phyloP scores from a whole-genome alignment of 37 sponge, comb jelly and placozoan species.

The Agelas oroides region DNA sequence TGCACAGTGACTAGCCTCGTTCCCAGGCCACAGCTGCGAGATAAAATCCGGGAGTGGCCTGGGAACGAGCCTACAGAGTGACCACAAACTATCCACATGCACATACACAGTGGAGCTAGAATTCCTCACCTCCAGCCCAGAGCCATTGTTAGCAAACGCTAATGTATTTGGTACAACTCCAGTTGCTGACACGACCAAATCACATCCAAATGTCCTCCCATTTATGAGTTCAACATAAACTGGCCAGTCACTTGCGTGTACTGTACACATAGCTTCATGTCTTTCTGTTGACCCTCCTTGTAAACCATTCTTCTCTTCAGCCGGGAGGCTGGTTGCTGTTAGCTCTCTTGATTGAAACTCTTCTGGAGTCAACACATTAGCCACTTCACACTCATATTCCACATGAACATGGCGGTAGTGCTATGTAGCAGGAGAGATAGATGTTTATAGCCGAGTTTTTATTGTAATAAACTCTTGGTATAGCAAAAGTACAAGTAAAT shows the following conservation, averaged over 20 bases:
- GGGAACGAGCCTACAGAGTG: no score
- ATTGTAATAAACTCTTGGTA: no score
- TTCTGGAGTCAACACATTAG: constrained; percentile 37
- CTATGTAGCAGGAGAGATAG: constrained; percentile 28
- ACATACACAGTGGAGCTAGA: no score
- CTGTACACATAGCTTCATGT: neutral
- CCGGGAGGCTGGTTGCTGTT: neutral
- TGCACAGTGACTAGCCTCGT: no score
- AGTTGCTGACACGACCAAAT: constrained; percentile 96
- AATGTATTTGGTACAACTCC: constrained; percentile 82
- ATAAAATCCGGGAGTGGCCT: no score
- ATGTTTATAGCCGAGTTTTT: no score
- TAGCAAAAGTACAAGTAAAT: no score
- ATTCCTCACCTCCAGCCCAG: no score
- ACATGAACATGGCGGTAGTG: constrained; percentile 65
- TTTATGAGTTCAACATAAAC: constrained; percentile 89
- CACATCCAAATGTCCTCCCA: constrained; percentile 83
- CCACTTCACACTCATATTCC: constrained; percentile 88
- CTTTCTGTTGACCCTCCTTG: no score
- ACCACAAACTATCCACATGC: neutral
- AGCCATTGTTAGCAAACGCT: no score
- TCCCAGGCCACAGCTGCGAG: no score
- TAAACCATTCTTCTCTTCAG: neutral
- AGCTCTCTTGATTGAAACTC: constrained; percentile 7
- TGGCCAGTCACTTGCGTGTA: constrained; percentile 60